Percentiles rank a stretch among this genome's conserved stretches.
Evolutionary conservation across 2,797 vertebrate genomes (phyloP).

Genomic region (Harpagifer antarcticus): DNA sequence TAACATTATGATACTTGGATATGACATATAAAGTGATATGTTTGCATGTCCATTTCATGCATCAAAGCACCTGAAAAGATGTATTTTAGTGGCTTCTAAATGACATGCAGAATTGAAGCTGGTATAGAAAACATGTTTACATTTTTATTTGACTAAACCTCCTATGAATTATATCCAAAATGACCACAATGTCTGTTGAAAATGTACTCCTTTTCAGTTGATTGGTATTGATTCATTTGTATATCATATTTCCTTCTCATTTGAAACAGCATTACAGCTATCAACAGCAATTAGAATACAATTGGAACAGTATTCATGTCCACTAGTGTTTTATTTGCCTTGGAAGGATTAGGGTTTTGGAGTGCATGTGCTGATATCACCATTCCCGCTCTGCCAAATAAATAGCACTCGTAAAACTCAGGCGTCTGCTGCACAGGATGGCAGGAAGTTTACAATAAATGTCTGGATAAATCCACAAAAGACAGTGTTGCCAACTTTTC

Average conservation of each 20-base stretch:
- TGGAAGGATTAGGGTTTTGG: conserved; percentile 62
- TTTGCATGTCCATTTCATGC: conserved; percentile 40
- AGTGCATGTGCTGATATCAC: conserved; percentile 63
- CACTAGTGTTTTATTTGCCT: conserved; percentile 72
- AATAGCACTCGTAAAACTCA: conserved; percentile 76
- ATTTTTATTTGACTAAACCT: background rate
- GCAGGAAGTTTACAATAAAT: conserved; percentile 80
- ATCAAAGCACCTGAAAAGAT: conserved; percentile 18
- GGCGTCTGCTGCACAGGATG: conserved; percentile 74
- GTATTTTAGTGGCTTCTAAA: conserved; percentile 23
- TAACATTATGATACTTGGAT: conserved; percentile 24
- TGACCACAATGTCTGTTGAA: background rate
- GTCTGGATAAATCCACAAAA: conserved; percentile 79
- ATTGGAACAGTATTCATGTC: conserved; percentile 64
- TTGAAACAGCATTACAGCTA: conserved; percentile 53
- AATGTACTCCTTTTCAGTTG: conserved; percentile 11
- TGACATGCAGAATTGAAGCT: conserved; percentile 9
- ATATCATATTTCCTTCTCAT: conserved; percentile 41
- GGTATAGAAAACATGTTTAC: background rate
- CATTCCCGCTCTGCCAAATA: conserved; percentile 72
- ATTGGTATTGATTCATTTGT: conserved; percentile 20
- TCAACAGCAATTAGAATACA: conserved; percentile 62
- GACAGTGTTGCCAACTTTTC: conserved; percentile 67
- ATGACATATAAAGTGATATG: conserved; percentile 21
- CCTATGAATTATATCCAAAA: fast-evolving